These are phyloP conservation scores for Mohoua ochrocephala DNA, from an alignment of 2,113 vertebrate species.

Conservation along the genomic window DNA sequence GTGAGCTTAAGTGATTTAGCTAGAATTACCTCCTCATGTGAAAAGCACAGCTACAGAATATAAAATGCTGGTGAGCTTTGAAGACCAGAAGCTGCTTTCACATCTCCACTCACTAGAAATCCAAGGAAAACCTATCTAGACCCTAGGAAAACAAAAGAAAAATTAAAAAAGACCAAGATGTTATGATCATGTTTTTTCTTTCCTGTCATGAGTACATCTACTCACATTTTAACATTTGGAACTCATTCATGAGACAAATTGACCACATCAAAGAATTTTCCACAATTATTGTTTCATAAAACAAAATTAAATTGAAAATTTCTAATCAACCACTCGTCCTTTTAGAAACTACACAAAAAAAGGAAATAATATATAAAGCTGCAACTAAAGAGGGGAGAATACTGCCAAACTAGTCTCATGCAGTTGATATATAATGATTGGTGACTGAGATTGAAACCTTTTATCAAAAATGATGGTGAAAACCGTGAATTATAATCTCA, in stretches of 20 bases:
- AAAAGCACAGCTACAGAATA: neutral
- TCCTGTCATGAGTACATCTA: neutral
- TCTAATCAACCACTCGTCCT: neutral
- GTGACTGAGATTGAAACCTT: neutral
- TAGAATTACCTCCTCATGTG: neutral
- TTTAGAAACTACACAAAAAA: neutral
- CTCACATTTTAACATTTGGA: neutral
- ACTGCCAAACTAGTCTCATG: neutral
- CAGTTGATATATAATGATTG: neutral
- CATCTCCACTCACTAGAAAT: neutral
- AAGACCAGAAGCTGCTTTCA: neutral
- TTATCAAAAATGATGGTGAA: neutral
- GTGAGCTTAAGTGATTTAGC: neutral
- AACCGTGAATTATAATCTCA: neutral
- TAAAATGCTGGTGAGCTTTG: neutral
- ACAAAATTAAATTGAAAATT: neutral
- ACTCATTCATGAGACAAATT: neutral
- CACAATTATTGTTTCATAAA: neutral
- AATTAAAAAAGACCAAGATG: neutral
- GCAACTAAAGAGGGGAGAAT: neutral
- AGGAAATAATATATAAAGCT: neutral
- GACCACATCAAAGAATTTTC: neutral
- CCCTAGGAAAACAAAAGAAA: accelerated
- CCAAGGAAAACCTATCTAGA: neutral
- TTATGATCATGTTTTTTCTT: neutral